A percentile compares a stretch with the other conserved stretches of the same genome.
Conservation (phyloP, 53 echinoderm and acorn worm species). For the Apostichopus leukothele region DNA sequence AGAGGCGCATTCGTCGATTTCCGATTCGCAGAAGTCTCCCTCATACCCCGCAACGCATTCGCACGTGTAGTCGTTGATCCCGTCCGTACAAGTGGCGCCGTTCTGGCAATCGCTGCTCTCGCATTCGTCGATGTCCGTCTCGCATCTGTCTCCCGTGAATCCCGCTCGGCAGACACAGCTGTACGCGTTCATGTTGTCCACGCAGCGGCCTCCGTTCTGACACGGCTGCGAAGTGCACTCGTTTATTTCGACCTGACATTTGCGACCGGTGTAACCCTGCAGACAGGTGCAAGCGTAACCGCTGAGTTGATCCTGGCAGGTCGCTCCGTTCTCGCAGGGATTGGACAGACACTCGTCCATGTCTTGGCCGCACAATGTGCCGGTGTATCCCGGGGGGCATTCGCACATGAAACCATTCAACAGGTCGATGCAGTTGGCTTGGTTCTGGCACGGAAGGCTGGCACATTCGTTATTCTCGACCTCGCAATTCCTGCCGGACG, state of each 20-base stretch:
- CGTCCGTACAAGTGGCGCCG: constrained; percentile 78
- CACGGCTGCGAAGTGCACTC: constrained; percentile 91
- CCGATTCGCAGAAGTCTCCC: constrained; percentile 67
- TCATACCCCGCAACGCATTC: constrained; percentile 68
- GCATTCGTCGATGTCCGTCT: constrained; percentile 82
- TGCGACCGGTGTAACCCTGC: constrained; percentile 65
- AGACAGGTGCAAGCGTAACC: constrained; percentile 67
- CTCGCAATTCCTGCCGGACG: constrained; percentile 72
- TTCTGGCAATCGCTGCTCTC: constrained; percentile 69
- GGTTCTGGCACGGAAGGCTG: constrained; percentile 77
- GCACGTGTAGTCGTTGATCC: constrained; percentile 71
- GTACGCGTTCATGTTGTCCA: constrained; percentile 64
- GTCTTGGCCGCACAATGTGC: constrained; percentile 65
- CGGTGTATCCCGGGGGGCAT: constrained; percentile 69
- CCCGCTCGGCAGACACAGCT: constrained; percentile 78
- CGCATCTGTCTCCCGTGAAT: constrained; percentile 68
- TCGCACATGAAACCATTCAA: constrained; percentile 69
- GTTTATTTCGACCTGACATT: constrained; percentile 70
- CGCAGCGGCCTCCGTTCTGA: constrained; percentile 66
- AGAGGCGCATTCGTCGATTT: constrained; percentile 81
- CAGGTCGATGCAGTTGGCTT: constrained; percentile 69
- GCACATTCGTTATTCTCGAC: constrained; percentile 80
- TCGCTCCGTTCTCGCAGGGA: constrained; percentile 77
- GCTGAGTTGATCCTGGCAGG: constrained; percentile 71
- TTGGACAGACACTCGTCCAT: constrained; percentile 81